Evolutionary conservation across 2,113 vertebrate genomes (phyloP).

Genomic region (Phalacrocorax carbo): DNA sequence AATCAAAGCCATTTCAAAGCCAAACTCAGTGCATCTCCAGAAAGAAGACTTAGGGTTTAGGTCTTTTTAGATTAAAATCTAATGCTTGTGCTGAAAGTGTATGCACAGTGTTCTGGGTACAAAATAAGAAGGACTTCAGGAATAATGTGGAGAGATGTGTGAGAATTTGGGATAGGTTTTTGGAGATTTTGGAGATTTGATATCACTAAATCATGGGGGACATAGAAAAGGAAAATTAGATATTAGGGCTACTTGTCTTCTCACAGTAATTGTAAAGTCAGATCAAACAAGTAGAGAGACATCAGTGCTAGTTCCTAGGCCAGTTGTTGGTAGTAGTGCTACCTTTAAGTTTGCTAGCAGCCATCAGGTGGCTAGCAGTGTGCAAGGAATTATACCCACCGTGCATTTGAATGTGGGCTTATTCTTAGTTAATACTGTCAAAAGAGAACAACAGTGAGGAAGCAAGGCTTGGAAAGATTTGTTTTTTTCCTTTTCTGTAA

Average conservation of each 20-base stretch:
- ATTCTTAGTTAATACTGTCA: background rate
- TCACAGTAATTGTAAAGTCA: background rate
- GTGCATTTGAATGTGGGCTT: background rate
- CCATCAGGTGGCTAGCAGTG: accelerated
- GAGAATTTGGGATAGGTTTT: too few relatives aligned
- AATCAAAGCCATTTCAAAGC: too few relatives aligned
- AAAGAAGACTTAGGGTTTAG: too few relatives aligned
- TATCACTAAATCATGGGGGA: background rate
- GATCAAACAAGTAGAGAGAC: background rate
- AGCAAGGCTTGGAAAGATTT: background rate
- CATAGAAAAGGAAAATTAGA: background rate
- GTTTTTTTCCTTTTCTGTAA: background rate
- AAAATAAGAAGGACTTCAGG: too few relatives aligned
- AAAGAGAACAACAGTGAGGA: background rate
- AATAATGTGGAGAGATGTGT: too few relatives aligned
- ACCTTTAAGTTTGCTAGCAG: background rate
- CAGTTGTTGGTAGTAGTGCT: background rate
- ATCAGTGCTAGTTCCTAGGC: background rate
- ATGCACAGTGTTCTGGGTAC: too few relatives aligned
- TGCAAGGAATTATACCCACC: background rate
- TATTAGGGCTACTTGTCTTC: background rate
- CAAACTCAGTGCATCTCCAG: too few relatives aligned
- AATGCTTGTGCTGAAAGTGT: too few relatives aligned
- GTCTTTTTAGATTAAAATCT: too few relatives aligned
- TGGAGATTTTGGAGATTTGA: background rate